Evolutionary conservation across 1,140 invertebrate genomes (phyloP).

Genomic region (Drosophila pseudoobscura): DNA sequence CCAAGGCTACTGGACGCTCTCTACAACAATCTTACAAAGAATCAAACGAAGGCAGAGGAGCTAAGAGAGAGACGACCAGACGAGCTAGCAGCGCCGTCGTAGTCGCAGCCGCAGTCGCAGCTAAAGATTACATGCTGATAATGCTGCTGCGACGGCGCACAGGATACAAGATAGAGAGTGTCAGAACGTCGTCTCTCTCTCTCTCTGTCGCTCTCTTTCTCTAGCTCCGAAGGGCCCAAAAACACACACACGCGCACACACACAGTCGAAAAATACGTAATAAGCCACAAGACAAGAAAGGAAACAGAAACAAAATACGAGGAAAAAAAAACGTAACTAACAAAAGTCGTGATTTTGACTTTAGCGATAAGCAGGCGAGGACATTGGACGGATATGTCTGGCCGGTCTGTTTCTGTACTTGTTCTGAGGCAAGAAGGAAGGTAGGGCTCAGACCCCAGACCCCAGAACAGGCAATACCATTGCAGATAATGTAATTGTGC

Average conservation of each 20-base stretch:
- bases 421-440: not conserved
- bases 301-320: conserved; percentile 9
- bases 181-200: conserved; percentile 2
- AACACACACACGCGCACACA: conserved; percentile 21
- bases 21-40: not conserved
- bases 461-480: conserved; percentile 16
- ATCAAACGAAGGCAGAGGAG: conserved; percentile 4
- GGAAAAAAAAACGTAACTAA: conserved; percentile 42
- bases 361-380: conserved; percentile 63
- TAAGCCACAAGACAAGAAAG: conserved; percentile 44
- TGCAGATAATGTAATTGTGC: conserved; percentile 14
- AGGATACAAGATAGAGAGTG: conserved; percentile 37
- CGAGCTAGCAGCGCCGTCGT: conserved; percentile 28
- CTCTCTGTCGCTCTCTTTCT: not conserved
- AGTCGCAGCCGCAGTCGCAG: conserved; percentile 28
- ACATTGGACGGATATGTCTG: conserved; percentile 16
- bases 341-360: conserved; percentile 77
- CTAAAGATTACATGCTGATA: conserved; percentile 53
- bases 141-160: conserved; percentile 39
- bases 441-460: no score
- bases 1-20: no score
- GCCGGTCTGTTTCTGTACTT: no score
- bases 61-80: not conserved
- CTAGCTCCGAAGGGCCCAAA: conserved; percentile 6
- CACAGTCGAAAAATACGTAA: conserved; percentile 20